Evolutionary conservation across 1,140 invertebrate genomes (phyloP).

Genomic region (Eupeodes corollae): DNA sequence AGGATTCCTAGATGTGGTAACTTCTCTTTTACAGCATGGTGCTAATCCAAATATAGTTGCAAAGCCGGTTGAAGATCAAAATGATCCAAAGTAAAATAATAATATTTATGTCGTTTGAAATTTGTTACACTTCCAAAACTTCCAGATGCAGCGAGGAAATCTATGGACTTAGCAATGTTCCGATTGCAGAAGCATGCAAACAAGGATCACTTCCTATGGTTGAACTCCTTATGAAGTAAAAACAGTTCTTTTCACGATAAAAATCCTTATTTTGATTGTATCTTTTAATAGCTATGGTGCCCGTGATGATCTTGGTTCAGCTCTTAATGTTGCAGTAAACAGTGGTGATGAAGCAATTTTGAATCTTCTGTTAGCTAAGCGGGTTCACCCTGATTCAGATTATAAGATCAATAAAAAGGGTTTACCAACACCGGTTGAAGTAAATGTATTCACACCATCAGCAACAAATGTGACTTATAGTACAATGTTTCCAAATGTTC

Average conservation of each 20-base stretch:
- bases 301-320: slow-evolving; percentile 73
- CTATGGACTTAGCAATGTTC: slow-evolving; percentile 40
- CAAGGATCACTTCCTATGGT: slow-evolving; percentile 52
- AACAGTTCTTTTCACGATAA: not conserved
- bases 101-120: slow-evolving; percentile 5
- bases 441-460: slow-evolving; percentile 44
- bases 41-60: slow-evolving; percentile 58
- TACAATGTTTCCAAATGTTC: slow-evolving; percentile 67
- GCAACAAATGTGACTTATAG: slow-evolving; percentile 62
- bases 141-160: slow-evolving; percentile 28
- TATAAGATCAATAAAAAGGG: slow-evolving; percentile 79
- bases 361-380: slow-evolving; percentile 22
- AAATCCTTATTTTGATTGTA: not conserved
- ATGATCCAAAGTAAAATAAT: slow-evolving; percentile 35
- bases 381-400: slow-evolving; percentile 71
- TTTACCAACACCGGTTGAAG: slow-evolving; percentile 48
- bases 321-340: slow-evolving; percentile 43
- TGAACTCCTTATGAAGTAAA: slow-evolving; percentile 56
- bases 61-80: slow-evolving; percentile 38
- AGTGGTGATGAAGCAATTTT: slow-evolving; percentile 29
- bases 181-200: slow-evolving; percentile 62
- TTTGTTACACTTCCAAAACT: not conserved
- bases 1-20: slow-evolving; percentile 61
- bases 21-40: slow-evolving; percentile 58
- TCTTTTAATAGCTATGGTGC: slow-evolving; percentile 51